Evolutionary conservation across 2,113 vertebrate genomes (phyloP).

Genomic region (Menidia beryllina): DNA sequence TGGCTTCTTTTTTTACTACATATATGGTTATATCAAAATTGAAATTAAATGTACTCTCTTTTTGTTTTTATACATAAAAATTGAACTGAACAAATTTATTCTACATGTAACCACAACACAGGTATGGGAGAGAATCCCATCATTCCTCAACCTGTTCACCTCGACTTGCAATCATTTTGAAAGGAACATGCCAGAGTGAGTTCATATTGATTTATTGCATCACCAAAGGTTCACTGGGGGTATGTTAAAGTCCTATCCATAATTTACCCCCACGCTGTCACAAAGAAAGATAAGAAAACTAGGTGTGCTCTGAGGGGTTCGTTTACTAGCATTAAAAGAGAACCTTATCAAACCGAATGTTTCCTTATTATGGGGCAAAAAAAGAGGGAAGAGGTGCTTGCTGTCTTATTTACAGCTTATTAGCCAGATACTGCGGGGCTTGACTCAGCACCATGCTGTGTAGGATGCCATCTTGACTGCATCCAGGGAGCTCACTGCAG

Average conservation of each 20-base stretch:
- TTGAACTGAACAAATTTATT: conserved; percentile 3
- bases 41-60: no score
- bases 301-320: conserved; percentile 33
- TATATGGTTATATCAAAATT: no score
- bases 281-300: conserved; percentile 44
- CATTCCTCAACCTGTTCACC: neutral
- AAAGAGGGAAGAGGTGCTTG: conserved; percentile 34
- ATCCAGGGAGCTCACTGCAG: conserved; percentile 62
- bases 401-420: conserved; percentile 81
- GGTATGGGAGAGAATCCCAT: neutral
- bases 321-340: conserved; percentile 46
- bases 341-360: conserved; percentile 62
- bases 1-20: no score
- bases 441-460: conserved; percentile 70
- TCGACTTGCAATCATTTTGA: conserved; percentile 18
- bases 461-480: conserved; percentile 49
- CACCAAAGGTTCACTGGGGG: conserved; percentile 51
- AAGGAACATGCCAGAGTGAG: conserved; percentile 32
- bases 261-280: conserved; percentile 47
- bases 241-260: conserved; percentile 30
- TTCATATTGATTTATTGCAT: conserved; percentile 44
- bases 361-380: conserved; percentile 69
- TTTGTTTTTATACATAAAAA: no score
- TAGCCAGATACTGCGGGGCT: conserved; percentile 73
- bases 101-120: neutral